Base-by-base conservation (phyloP, 37 sponge, comb jelly and placozoan species). In the Halisarca cf. caerulea region DNA sequence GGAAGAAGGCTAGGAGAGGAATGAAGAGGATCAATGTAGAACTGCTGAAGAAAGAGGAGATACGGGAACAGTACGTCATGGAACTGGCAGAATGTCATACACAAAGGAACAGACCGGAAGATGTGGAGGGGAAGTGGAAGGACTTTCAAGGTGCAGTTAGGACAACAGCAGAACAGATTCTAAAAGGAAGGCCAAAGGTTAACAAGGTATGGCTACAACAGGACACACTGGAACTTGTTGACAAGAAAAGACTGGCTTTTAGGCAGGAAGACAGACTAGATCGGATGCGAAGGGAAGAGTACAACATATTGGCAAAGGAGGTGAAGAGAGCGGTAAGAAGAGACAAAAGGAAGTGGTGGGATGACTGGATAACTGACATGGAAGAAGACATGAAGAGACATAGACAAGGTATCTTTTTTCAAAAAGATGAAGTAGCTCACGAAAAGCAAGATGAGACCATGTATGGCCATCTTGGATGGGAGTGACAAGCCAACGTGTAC, bases 81-180 rank as follows among this genome's bases (percentile, higher is more conserved):
- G 60, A 59, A 59, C 60, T 59, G 23, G 60, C 60, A 59, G 7
- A 59, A 6, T 59, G 60, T 59, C 25, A 59, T 59, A 27, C 25
- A 9, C 60, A 59, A 59, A 27, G 60, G 60, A 59, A 59, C 60
- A 59, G 60, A 59, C 7, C 25, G 8, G 60, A 2, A 59, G 60
- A 59, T 59, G 60, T 59, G 60, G 60, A 59, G 60, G 60, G 60
- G 60, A 6, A 59, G 60, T 59, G 60, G 8, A 59, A 59, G 60
- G 60, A 59, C 60, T 5, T 59, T 2, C 60, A 59, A 59, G 60
- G 60, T 59, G 3, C 60, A 59, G 60, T 59, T 59, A 59, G 60
- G 60, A 59, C 60, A 59, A 6, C 8, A 59, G 2, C 60, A 59
- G 60, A 59, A 59, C 7, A 59, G 60, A 59, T n/a, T 6, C 60